A percentile compares a stretch with the other conserved stretches of the same genome.
phyloP scores from a whole-genome alignment of 2,888 invertebrate genomes.

The Agrotis exclamationis region DNA sequence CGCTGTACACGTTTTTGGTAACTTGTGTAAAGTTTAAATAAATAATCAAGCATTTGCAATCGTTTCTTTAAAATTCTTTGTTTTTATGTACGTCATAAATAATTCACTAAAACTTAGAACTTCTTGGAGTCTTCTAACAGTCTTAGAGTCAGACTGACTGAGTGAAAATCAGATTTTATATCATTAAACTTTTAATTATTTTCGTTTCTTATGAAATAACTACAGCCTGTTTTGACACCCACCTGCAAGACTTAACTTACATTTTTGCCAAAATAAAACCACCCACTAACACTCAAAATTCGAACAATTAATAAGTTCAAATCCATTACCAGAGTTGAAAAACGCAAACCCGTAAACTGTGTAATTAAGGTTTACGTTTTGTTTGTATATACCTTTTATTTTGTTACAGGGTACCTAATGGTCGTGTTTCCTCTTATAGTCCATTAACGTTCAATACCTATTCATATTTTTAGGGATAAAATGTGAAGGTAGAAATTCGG shows the following conservation, averaged over 20 bases:
- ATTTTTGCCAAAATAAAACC: conserved; percentile 11
- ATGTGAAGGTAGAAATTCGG: conserved; percentile 2
- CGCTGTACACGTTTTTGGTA: too few species aligned
- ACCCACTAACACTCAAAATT: conserved; percentile 29
- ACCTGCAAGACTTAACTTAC: not conserved
- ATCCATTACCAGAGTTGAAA: conserved; percentile 46
- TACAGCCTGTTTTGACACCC: not conserved
- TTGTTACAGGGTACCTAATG: conserved; percentile 34
- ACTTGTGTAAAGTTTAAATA: too few species aligned
- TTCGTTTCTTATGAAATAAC: not conserved
- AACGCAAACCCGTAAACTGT: conserved; percentile 46
- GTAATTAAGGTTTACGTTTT: conserved; percentile 49
- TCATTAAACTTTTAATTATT: too few species aligned
- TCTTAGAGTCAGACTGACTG: too few species aligned
- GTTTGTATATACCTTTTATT: conserved; percentile 36
- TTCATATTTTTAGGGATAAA: conserved; percentile 40
- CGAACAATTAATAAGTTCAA: conserved; percentile 37
- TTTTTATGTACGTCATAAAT: not conserved
- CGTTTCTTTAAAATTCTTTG: not conserved
- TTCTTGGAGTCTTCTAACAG: too few species aligned
- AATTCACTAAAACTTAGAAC: too few species aligned
- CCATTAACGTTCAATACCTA: conserved; percentile 49
- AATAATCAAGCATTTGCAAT: too few species aligned
- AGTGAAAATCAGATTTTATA: too few species aligned
- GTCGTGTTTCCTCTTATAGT: conserved; percentile 40